A percentile compares a stretch with the other conserved stretches of the same genome.
Conservation (phyloP, 1,140 invertebrate genomes). For the Leguminivora glycinivorella region DNA sequence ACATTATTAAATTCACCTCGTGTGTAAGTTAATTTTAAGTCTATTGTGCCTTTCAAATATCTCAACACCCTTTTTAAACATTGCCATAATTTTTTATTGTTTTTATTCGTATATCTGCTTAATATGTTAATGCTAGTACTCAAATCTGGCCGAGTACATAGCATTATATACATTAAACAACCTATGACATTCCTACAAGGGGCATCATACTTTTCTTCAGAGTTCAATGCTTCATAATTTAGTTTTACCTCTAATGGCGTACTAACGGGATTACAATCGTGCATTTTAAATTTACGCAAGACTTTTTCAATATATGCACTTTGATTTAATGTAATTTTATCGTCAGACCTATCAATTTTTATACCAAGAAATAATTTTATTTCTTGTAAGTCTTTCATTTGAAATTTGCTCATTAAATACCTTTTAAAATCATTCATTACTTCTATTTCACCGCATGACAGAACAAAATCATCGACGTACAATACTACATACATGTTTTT, state of each 20-base stretch:
- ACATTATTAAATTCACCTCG: neutral
- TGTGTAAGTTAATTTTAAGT: constrained; percentile 9
- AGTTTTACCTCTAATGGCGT: constrained; percentile 29
- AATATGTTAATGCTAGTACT: constrained; percentile 13
- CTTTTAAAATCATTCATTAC: constrained; percentile 42
- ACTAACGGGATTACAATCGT: constrained; percentile 30
- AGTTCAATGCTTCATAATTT: constrained; percentile 20
- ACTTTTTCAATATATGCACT: constrained; percentile 30
- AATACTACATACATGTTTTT: constrained; percentile 3
- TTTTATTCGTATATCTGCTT: constrained; percentile 21
- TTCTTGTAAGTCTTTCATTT: constrained; percentile 35
- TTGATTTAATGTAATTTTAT: constrained; percentile 30
- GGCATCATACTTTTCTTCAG: constrained; percentile 19
- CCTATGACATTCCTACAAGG: constrained; percentile 27
- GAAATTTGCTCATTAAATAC: constrained; percentile 40
- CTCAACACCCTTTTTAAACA: neutral
- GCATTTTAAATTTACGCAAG: constrained; percentile 32
- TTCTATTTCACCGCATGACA: constrained; percentile 37
- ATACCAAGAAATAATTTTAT: constrained; percentile 45
- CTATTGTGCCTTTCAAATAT: constrained; percentile 2
- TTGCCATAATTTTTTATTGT: constrained; percentile 5
- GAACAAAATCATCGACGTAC: constrained; percentile 40
- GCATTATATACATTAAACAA: constrained; percentile 19
- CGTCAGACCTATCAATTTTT: constrained; percentile 28
- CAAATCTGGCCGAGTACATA: constrained; percentile 22